Evolutionary conservation across 2,113 vertebrate species (phyloP).

Genomic region (Ailurus styani): DNA sequence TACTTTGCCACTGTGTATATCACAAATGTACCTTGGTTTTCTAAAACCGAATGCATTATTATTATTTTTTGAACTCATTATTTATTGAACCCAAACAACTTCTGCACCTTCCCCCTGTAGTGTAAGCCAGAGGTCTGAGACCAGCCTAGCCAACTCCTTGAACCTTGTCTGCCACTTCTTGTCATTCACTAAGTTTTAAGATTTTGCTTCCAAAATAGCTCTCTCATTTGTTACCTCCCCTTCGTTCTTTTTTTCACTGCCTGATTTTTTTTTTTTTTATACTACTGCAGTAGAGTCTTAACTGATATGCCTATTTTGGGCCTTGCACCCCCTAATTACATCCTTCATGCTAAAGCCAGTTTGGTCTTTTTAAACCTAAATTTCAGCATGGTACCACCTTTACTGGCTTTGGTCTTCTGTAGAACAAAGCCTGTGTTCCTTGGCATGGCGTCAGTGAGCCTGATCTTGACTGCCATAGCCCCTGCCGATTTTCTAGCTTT

Average conservation of each 20-base stretch:
- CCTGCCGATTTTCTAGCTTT: neutral
- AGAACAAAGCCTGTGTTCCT: neutral
- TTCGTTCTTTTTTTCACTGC: neutral
- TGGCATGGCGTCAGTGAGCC: neutral
- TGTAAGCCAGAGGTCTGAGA: neutral
- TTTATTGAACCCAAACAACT: neutral
- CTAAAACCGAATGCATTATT: neutral
- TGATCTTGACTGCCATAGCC: neutral
- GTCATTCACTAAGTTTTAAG: conserved; percentile 9
- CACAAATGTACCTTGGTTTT: neutral
- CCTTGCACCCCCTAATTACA: neutral
- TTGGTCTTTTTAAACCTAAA: neutral
- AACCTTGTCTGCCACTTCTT: neutral
- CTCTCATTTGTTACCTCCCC: neutral
- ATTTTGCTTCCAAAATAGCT: conserved; percentile 29
- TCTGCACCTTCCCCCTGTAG: neutral
- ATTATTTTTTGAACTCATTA: neutral
- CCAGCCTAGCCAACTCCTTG: neutral
- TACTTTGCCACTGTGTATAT: neutral
- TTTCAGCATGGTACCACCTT: neutral
- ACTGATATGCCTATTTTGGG: neutral
- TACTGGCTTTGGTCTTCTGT: neutral
- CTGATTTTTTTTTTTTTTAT: neutral
- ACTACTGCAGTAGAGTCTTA: neutral
- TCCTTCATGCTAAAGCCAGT: neutral